Conservation (phyloP, 2,113 vertebrate genomes). For the Podilymbus podiceps region DNA sequence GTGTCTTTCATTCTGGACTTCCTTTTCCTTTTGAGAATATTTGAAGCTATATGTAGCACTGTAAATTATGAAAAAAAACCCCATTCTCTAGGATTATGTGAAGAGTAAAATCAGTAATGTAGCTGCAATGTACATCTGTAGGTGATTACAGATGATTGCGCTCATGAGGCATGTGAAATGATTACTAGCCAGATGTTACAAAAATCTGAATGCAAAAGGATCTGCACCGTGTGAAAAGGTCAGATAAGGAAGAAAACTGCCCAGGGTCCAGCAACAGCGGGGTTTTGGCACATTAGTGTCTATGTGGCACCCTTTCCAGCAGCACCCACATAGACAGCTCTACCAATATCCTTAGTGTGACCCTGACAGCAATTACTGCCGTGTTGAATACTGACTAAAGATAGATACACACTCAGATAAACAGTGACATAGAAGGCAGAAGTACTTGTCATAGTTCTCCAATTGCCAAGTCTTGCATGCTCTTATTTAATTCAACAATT, state of each 20-base stretch:
- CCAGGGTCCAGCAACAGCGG: not conserved
- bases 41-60: not conserved
- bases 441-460: not conserved
- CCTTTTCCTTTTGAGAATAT: not conserved
- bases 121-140: constrained; percentile 22
- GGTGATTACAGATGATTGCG: constrained; percentile 43
- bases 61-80: not conserved
- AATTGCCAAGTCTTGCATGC: not conserved
- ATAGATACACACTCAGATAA: not conserved
- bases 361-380: not conserved
- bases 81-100: not conserved
- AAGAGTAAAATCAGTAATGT: constrained; percentile 22
- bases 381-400: not conserved
- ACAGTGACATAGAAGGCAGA: not conserved
- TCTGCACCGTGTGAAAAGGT: not conserved
- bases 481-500: not conserved
- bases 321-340: not conserved
- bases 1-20: not conserved
- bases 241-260: not conserved
- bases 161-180: not conserved
- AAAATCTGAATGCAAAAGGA: constrained; percentile 22
- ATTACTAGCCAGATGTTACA: constrained; percentile 12
- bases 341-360: not conserved
- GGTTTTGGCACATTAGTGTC: not conserved
- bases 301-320: not conserved